phyloP scores from a whole-genome alignment of 35 echinoderm and acorn worm species.

The Lytechinus variegatus region DNA sequence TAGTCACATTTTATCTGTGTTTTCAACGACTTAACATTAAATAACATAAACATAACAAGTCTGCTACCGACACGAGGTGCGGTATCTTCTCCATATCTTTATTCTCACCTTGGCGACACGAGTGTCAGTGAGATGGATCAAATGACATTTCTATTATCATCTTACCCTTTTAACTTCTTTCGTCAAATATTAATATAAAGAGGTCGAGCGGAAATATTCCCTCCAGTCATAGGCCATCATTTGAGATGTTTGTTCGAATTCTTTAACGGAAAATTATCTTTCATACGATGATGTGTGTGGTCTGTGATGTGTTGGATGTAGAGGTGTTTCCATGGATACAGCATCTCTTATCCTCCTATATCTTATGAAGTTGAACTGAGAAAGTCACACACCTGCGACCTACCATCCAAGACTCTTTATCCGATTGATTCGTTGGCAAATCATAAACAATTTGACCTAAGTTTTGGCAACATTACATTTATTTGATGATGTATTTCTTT shows the following conservation, averaged over 20 bases:
- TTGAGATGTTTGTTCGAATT: conserved; percentile 13
- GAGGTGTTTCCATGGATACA: not conserved
- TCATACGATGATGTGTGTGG: not conserved
- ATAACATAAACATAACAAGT: not conserved
- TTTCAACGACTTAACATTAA: not conserved
- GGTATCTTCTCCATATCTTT: not conserved
- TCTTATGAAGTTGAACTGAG: not conserved
- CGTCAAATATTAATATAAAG: not conserved
- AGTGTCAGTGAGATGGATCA: not conserved
- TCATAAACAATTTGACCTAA: not conserved
- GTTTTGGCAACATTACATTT: not conserved
- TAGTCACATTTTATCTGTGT: not conserved
- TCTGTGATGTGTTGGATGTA: not conserved
- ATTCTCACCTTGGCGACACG: not conserved
- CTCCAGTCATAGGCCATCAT: conserved; percentile 9
- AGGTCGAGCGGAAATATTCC: conserved; percentile 16
- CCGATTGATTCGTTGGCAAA: not conserved
- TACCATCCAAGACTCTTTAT: not conserved
- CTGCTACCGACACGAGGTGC: not conserved
- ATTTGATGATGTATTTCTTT: no score
- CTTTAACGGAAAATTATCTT: conserved; percentile 20
- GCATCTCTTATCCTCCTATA: conserved; percentile 9
- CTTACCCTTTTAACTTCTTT: not conserved
- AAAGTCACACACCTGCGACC: not conserved
- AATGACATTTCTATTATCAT: not conserved